Percentiles rank a stretch among this genome's conserved stretches.
Evolutionary conservation across 2,113 vertebrate species (phyloP).

Genomic region (Etheostoma cragini): DNA sequence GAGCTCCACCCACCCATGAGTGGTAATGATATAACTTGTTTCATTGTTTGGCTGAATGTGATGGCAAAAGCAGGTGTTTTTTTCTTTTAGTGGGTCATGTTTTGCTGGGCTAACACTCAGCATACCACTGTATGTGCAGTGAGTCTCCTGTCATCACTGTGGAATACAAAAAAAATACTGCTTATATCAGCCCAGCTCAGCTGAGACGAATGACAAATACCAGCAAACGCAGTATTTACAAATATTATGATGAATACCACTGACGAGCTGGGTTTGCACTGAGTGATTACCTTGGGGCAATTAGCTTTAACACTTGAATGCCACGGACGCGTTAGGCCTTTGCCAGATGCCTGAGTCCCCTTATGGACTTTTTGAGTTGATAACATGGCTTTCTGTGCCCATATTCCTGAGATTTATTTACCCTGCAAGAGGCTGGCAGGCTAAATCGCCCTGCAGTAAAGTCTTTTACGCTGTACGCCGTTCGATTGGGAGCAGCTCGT

Average conservation of each 20-base stretch:
- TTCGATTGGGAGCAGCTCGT: slow-evolving; percentile 72
- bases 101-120: slow-evolving; percentile 27
- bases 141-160: slow-evolving; percentile 21
- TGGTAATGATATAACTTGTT: not conserved
- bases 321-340: slow-evolving; percentile 13
- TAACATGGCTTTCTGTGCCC: slow-evolving; percentile 48
- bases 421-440: slow-evolving; percentile 69
- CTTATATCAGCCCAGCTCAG: slow-evolving; percentile 43
- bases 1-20: not conserved
- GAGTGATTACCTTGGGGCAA: slow-evolving; percentile 65
- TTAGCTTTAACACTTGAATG: slow-evolving; percentile 52
- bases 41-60: slow-evolving; percentile 11
- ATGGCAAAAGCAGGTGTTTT: slow-evolving; percentile 8
- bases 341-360: slow-evolving; percentile 50
- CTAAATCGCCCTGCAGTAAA: slow-evolving; percentile 68
- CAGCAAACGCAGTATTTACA: slow-evolving; percentile 64
- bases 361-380: slow-evolving; percentile 41
- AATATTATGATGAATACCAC: slow-evolving; percentile 53
- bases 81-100: not conserved
- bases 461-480: slow-evolving; percentile 62
- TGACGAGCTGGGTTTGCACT: slow-evolving; percentile 35
- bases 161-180: not conserved
- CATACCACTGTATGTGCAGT: not conserved
- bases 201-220: slow-evolving; percentile 27
- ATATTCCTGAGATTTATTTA: slow-evolving; percentile 78